Base-by-base conservation (phyloP, 64 coral and sea anemone genomes). In the Dendronephthya gigantea region DNA sequence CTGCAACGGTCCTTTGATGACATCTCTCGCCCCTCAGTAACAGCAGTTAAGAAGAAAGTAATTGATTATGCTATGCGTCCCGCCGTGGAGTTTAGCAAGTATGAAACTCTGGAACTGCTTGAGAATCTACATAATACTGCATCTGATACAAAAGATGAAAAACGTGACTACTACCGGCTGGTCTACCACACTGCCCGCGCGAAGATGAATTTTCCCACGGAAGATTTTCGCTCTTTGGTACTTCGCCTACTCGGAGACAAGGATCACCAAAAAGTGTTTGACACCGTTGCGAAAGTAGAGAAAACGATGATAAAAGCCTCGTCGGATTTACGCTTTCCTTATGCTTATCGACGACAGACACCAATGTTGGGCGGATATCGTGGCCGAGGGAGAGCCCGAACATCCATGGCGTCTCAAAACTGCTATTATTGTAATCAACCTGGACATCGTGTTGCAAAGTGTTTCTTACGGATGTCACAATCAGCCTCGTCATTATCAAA, bases 361-460 rank as follows among this genome's bases (percentile, higher is more conserved):
- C 27, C 66, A n/a, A 15, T n/a, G 27, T 70, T 9, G 9, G 66
- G 66, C 9, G 12, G 12, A n/a, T 22, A 31, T 70, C 66, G 66
- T 70, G 66, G 23, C 12, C 66, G 66, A 70, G n/a, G n/a, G n/a
- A n/a, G n/a, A n/a, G n/a, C n/a, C n/a, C n/a, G n/a, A n/a, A n/a
- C n/a, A n/a, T n/a, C n/a, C n/a, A 9, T n/a, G 66, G 12, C 66
- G 12, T 17, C 66, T 25, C 30, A 10, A 9, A 70, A 10, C 19
- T 70, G 66, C 27, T 70, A 70, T 31, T 70, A 70, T 31, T 70
- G 66, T n/a, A 22, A 70, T n/a, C 66, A 70, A n/a, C 66, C 66
- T 9, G 66, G 66, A 9, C 66, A 70, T 31, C 66, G 66, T 31
- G 30, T 70, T 70, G 66, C 66, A 70, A 70, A 31, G 27, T 70